Percentiles rank a stretch among this genome's conserved stretches.
Conservation (phyloP, 1,140 invertebrate species). For the Diorhabda sublineata region DNA sequence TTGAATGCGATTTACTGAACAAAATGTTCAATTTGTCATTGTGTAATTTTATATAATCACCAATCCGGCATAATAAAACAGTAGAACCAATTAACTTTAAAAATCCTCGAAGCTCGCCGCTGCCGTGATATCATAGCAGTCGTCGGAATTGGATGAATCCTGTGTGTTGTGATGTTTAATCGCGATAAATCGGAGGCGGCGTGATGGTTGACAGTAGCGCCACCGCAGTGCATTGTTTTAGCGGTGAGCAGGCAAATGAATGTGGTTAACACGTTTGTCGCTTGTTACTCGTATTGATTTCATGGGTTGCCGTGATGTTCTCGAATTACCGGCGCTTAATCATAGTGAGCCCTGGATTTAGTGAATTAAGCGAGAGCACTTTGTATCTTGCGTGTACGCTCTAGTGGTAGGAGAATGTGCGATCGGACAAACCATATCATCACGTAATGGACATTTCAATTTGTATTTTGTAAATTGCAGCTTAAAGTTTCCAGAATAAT, state of each 20-base stretch:
- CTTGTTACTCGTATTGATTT: constrained; percentile 44
- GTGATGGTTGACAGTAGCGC: constrained; percentile 32
- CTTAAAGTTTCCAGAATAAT: no score
- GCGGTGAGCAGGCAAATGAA: constrained; percentile 46
- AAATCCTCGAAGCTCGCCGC: not conserved
- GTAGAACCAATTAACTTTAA: not conserved
- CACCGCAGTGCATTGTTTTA: constrained; percentile 45
- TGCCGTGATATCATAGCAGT: constrained; percentile 1
- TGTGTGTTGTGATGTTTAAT: constrained; percentile 21
- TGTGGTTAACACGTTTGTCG: constrained; percentile 46
- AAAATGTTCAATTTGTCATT: no score
- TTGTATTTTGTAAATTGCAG: no score
- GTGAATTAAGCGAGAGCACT: constrained; percentile 4
- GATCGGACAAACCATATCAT: no score
- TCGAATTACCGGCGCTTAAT: constrained; percentile 41
- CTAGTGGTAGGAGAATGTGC: not conserved
- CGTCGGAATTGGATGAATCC: constrained; percentile 20
- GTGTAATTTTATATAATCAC: not conserved
- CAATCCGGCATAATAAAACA: not conserved
- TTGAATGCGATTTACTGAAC: no score
- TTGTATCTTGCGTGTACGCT: not conserved
- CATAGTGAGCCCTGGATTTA: constrained; percentile 36
- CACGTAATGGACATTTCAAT: no score
- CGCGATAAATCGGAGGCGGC: constrained; percentile 18
- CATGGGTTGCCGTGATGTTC: constrained; percentile 40